phyloP scores from a whole-genome alignment of 2,888 invertebrate genomes.

The Sphaerophoria rueppellii region DNA sequence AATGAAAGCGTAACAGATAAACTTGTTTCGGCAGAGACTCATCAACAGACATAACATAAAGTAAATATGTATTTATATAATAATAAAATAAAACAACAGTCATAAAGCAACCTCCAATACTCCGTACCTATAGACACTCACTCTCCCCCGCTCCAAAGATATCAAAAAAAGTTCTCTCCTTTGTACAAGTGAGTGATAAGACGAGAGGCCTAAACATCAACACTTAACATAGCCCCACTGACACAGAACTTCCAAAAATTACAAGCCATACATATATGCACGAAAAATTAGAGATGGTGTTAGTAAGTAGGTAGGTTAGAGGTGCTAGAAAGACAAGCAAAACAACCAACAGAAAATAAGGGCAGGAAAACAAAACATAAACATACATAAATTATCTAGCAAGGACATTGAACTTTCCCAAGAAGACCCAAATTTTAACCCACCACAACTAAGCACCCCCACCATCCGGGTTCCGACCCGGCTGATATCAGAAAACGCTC shows the following conservation, averaged over 20 bases:
- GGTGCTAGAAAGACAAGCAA: conserved; percentile 32
- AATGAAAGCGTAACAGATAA: conserved; percentile 69
- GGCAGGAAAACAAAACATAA: conserved; percentile 69
- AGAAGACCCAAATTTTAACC: conserved; percentile 47
- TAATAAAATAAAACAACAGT: conserved; percentile 60
- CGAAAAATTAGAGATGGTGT: neutral
- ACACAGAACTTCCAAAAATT: conserved; percentile 26
- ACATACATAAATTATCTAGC: conserved; percentile 73
- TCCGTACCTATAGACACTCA: neutral
- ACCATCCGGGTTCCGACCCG: neutral
- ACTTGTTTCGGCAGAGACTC: conserved; percentile 54
- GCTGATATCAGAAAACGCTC: neutral
- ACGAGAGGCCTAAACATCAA: conserved; percentile 4
- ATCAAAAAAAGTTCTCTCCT: conserved; percentile 64
- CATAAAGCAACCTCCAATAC: conserved; percentile 58
- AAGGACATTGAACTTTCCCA: conserved; percentile 70
- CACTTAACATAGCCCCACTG: conserved; percentile 35
- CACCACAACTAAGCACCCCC: conserved; percentile 46
- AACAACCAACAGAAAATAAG: conserved; percentile 29
- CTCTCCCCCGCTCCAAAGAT: conserved; percentile 29
- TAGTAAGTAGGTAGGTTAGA: conserved; percentile 25
- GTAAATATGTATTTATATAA: conserved; percentile 49
- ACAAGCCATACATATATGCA: conserved; percentile 30
- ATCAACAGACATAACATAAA: conserved; percentile 64
- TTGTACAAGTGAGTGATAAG: conserved; percentile 59